A percentile compares a stretch with the other conserved stretches of the same genome.
Conservation (phyloP, 2,888 invertebrate genomes). For the Caenorhabditis panamensis region DNA sequence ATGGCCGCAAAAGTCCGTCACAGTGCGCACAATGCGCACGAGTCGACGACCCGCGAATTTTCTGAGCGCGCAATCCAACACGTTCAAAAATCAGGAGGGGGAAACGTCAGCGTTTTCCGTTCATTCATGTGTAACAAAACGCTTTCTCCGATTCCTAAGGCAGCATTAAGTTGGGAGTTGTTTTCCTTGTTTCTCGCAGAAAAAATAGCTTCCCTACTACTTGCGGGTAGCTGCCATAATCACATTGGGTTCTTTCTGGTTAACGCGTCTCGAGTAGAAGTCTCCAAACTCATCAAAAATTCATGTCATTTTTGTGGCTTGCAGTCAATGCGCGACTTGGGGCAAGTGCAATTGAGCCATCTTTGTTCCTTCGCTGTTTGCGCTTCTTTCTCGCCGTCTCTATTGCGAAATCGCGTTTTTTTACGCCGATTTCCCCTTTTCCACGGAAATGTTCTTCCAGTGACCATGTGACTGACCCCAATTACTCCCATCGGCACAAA, state of each 20-base stretch:
- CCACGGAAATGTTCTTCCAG: constrained; percentile 29
- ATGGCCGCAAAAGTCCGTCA: no score
- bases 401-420: no score
- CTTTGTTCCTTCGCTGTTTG: constrained; percentile 33
- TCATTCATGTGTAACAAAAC: no score
- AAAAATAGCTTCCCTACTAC: no score
- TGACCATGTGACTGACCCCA: constrained; percentile 47
- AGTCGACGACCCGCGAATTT: not conserved
- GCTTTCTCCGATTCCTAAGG: no score
- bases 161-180: not conserved
- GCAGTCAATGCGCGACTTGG: no score
- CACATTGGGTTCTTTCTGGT: not conserved
- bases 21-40: no score
- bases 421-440: no score
- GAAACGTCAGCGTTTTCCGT: no score
- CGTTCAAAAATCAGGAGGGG: no score
- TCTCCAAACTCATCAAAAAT: constrained; percentile 12
- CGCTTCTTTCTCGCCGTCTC: constrained; percentile 38
- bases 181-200: not conserved
- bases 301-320: no score
- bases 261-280: not conserved
- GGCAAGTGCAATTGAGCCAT: no score
- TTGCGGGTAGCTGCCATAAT: not conserved
- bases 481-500: constrained; percentile 23
- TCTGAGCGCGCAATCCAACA: constrained; percentile 9